Evolutionary conservation across 2,888 invertebrate genomes (phyloP).

Genomic region (Atherix ibis): DNA sequence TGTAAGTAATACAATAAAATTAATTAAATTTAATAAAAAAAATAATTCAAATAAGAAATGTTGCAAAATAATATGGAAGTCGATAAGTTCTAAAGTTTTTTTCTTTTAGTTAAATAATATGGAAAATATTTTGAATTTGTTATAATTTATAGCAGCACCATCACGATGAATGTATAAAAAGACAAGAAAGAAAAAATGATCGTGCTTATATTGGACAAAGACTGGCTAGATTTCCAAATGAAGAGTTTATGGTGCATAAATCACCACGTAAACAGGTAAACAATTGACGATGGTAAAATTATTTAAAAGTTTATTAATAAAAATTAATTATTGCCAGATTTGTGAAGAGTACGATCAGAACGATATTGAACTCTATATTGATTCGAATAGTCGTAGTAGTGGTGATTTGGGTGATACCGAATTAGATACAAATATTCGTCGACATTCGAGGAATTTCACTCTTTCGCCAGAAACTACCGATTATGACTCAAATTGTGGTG

Average conservation of each 20-base stretch:
- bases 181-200: constrained; percentile 24
- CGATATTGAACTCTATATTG: constrained; percentile 31
- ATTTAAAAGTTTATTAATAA: constrained; percentile 7
- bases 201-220: constrained; percentile 32
- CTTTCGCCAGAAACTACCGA: constrained; percentile 87
- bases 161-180: constrained; percentile 18
- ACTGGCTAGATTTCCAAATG: constrained; percentile 30
- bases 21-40: too few species aligned
- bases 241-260: constrained; percentile 27
- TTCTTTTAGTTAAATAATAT: neutral
- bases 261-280: constrained; percentile 25
- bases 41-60: too few species aligned
- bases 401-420: constrained; percentile 29
- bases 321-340: constrained; percentile 8
- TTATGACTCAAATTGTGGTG: constrained; percentile 77
- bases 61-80: too few species aligned
- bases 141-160: constrained; percentile 17
- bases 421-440: constrained; percentile 25
- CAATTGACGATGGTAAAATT: constrained; percentile 2
- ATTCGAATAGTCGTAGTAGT: constrained; percentile 31
- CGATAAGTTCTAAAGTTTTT: too few species aligned
- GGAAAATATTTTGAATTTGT: neutral
- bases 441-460: constrained; percentile 68
- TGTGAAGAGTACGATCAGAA: constrained; percentile 26
- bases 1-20: too few species aligned